Percentiles rank a stretch among this genome's conserved stretches.
phyloP scores from a whole-genome alignment of 1,140 invertebrate species.

The Nasonia longicornis region DNA sequence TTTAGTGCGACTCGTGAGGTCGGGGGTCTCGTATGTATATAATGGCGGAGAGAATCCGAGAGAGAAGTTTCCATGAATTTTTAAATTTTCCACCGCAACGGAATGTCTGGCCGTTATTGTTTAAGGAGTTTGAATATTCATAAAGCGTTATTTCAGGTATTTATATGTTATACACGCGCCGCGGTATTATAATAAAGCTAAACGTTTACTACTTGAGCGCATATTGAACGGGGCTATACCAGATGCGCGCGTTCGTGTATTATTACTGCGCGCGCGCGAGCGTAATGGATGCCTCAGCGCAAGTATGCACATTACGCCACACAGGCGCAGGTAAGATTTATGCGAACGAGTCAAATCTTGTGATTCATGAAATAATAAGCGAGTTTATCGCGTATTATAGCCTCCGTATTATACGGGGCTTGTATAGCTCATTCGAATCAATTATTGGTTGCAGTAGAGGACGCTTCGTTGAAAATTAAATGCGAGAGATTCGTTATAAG shows the following conservation, averaged over 20 bases:
- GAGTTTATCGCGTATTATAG: constrained; percentile 1
- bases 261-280: neutral
- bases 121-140: neutral
- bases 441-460: neutral
- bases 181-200: constrained; percentile 9
- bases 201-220: constrained; percentile 13
- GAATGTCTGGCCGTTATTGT: neutral
- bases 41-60: neutral
- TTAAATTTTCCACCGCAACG: neutral
- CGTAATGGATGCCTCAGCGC: constrained; percentile 5
- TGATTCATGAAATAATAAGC: constrained; percentile 16
- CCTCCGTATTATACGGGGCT: neutral
- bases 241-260: neutral
- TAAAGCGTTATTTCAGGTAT: neutral
- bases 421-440: neutral
- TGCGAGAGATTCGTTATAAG: neutral
- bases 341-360: neutral
- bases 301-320: constrained; percentile 7
- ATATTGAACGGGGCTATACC: neutral
- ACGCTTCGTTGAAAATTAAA: neutral
- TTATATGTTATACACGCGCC: neutral
- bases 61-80: neutral
- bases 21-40: neutral
- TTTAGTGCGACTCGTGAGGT: constrained; percentile 18
- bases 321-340: neutral